A percentile compares a stretch with the other conserved stretches of the same genome.
Evolutionary conservation across 2,113 vertebrate species (phyloP).

Genomic region (Nycticryphes semicollaris): DNA sequence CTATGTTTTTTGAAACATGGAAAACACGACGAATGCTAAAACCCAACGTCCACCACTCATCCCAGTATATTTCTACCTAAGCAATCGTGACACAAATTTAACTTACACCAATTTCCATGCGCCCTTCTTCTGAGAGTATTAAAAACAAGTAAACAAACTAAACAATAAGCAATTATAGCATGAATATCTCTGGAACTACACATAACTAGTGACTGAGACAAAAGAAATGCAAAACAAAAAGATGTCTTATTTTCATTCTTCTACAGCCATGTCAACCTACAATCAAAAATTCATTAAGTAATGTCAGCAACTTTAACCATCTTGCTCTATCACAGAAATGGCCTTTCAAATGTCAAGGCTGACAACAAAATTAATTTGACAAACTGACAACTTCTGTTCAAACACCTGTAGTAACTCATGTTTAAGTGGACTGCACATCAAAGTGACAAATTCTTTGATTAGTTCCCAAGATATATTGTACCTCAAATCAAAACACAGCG

Average conservation of each 20-base stretch:
- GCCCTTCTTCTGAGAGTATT: neutral
- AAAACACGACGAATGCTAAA: neutral
- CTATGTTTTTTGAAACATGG: neutral
- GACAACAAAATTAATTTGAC: neutral
- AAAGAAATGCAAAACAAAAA: neutral
- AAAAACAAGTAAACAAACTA: conserved; percentile 3
- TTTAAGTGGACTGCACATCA: conserved; percentile 12
- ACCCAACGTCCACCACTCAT: neutral
- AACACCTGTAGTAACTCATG: neutral
- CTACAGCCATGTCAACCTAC: neutral
- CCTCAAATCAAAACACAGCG: conserved; percentile 12
- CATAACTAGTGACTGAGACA: neutral
- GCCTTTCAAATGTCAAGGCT: conserved; percentile 31
- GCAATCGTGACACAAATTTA: neutral
- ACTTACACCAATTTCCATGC: neutral
- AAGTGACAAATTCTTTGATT: conserved; percentile 28
- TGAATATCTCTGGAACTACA: neutral
- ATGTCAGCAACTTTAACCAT: neutral
- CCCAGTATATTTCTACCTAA: neutral
- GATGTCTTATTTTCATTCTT: neutral
- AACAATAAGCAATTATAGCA: conserved; percentile 4
- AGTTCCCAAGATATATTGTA: conserved; percentile 28
- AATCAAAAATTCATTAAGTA: neutral
- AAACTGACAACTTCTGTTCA: neutral
- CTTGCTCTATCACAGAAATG: neutral